A percentile compares a stretch with the other conserved stretches of the same genome.
Conservation (phyloP, 2,113 vertebrate species). For the Xyliphius kryptos region DNA sequence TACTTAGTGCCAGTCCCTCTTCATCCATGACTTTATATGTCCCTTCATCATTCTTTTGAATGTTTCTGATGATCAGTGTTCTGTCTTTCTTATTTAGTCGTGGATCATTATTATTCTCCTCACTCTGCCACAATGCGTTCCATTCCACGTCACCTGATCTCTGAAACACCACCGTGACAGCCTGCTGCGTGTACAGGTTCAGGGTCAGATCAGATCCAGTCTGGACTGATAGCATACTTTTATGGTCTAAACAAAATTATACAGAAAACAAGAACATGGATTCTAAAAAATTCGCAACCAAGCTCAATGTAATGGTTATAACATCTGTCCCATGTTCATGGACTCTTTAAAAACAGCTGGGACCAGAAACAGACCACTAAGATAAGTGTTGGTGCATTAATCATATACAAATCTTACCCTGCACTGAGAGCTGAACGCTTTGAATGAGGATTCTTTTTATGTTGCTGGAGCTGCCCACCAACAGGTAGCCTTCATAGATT, state of each 20-base stretch:
- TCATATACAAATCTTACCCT: slow-evolving; percentile 41
- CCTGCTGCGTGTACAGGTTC: slow-evolving; percentile 49
- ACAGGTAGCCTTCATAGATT: slow-evolving; percentile 57
- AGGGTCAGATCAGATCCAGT: slow-evolving; percentile 48
- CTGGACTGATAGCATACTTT: neutral
- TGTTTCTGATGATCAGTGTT: slow-evolving; percentile 37
- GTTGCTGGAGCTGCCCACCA: slow-evolving; percentile 30
- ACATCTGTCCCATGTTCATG: too few relatives aligned
- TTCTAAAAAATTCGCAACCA: neutral
- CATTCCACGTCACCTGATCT: slow-evolving; percentile 26
- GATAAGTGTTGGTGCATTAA: too few relatives aligned
- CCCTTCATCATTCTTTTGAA: slow-evolving; percentile 40
- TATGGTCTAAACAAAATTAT: slow-evolving; percentile 47
- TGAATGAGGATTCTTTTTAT: slow-evolving; percentile 49
- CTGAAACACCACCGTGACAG: slow-evolving; percentile 50
- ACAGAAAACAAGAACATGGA: neutral
- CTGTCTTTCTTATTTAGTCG: slow-evolving; percentile 1
- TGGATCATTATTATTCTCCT: accelerated
- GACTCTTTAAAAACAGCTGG: too few relatives aligned
- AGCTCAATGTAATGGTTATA: too few relatives aligned
- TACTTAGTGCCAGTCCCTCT: slow-evolving; percentile 54
- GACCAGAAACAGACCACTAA: too few relatives aligned
- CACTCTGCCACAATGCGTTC: slow-evolving; percentile 48
- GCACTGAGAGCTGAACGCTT: slow-evolving; percentile 51
- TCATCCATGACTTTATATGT: slow-evolving; percentile 57